Conservation (phyloP, 2,888 invertebrate species). For the Tachina lurida region DNA sequence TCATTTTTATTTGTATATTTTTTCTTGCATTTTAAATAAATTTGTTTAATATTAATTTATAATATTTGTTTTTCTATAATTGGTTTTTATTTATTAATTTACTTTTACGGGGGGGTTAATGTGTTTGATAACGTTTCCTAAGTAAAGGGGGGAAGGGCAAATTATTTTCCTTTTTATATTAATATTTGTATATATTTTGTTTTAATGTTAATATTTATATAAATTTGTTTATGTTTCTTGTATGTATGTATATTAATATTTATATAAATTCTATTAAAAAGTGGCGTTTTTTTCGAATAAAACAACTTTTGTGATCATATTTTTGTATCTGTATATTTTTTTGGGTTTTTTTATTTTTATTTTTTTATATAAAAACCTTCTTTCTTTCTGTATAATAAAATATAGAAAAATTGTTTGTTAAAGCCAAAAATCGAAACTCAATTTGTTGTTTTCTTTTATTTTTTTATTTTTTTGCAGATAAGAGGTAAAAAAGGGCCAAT, state of each 20-base stretch:
- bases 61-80: slow-evolving; percentile 47
- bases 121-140: slow-evolving; percentile 60
- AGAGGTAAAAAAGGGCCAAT: slow-evolving; percentile 20
- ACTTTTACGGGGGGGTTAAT: slow-evolving; percentile 56
- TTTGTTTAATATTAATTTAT: slow-evolving; percentile 45
- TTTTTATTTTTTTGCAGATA: background rate
- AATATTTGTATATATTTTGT: slow-evolving; percentile 16
- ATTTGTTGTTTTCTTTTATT: background rate
- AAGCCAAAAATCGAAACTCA: slow-evolving; percentile 36
- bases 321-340: slow-evolving; percentile 8
- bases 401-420: background rate
- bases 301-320: slow-evolving; percentile 18
- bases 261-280: slow-evolving; percentile 60
- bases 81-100: slow-evolving; percentile 40
- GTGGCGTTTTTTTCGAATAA: slow-evolving; percentile 35
- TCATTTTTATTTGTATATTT: slow-evolving; percentile 50
- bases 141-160: slow-evolving; percentile 30
- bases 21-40: slow-evolving; percentile 50
- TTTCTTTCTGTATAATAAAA: no score
- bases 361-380: no score
- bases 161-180: slow-evolving; percentile 36
- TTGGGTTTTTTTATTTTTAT: background rate
- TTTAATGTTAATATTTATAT: slow-evolving; percentile 47
- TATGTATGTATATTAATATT: slow-evolving; percentile 20
- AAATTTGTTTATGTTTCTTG: slow-evolving; percentile 25